phyloP scores from a whole-genome alignment of 2,797 vertebrate species.

The Melanogrammus aeglefinus region DNA sequence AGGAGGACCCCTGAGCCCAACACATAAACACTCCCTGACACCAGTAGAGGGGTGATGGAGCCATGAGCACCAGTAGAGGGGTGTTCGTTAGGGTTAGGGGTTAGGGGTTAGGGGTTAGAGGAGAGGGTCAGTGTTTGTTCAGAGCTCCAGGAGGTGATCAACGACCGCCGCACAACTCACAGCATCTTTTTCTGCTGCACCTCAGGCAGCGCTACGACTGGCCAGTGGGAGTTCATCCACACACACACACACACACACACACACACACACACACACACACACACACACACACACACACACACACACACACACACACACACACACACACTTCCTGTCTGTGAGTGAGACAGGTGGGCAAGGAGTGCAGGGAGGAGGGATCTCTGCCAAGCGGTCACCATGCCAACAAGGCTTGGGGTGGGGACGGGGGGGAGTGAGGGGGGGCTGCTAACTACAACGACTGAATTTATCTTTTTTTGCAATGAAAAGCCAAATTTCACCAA shows the following conservation, averaged over 20 bases:
- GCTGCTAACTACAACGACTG: background rate
- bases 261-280: background rate
- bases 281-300: background rate
- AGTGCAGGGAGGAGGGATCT: slow-evolving; percentile 29
- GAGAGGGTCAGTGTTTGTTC: too few relatives aligned
- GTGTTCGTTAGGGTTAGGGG: too few relatives aligned
- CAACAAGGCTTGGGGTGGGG: slow-evolving; percentile 22
- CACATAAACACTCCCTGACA: background rate
- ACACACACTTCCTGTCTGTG: slow-evolving; percentile 29
- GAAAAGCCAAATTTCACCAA: background rate
- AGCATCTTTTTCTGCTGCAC: background rate
- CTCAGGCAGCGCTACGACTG: background rate
- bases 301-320: background rate
- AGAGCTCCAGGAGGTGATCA: background rate
- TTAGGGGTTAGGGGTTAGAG: too few relatives aligned
- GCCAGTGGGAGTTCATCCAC: background rate
- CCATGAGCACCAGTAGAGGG: background rate
- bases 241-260: background rate
- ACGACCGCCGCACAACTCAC: background rate
- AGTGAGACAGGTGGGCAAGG: slow-evolving; percentile 54
- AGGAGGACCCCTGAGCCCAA: slow-evolving; percentile 27
- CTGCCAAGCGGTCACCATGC: slow-evolving; percentile 42
- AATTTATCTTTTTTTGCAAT: background rate
- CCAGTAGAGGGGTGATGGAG: slow-evolving; percentile 6
- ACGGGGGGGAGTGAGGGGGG: too few relatives aligned